phyloP scores from a whole-genome alignment of 2,113 vertebrate species.

The Pleuronectes platessa region DNA sequence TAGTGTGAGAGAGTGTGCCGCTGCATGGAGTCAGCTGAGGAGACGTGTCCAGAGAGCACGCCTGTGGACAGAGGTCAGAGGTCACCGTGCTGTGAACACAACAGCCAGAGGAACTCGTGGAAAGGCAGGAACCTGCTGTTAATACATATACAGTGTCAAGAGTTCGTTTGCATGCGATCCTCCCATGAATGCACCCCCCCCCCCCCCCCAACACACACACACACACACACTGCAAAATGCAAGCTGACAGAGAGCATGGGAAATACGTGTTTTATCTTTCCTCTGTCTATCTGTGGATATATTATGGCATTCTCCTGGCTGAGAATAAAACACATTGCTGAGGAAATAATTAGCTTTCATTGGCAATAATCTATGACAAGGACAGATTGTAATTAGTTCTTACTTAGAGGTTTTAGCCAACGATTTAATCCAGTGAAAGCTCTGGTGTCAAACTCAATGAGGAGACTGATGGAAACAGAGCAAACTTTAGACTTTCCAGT shows the following conservation, averaged over 20 bases:
- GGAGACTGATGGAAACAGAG: background rate
- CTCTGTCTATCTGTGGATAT: background rate
- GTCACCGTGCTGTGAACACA: slow-evolving; percentile 6
- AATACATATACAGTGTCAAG: slow-evolving; percentile 4
- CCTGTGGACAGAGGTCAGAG: slow-evolving; percentile 27
- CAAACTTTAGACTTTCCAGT: background rate
- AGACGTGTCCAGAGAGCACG: slow-evolving; percentile 11
- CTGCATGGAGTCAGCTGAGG: background rate
- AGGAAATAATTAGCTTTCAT: slow-evolving; percentile 1
- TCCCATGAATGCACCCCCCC: background rate
- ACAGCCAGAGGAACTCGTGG: slow-evolving; percentile 13
- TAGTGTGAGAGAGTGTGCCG: slow-evolving; percentile 36
- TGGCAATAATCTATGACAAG: slow-evolving; percentile 3
- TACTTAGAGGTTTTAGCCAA: background rate
- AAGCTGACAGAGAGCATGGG: background rate
- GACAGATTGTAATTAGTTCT: background rate
- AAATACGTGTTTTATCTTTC: background rate
- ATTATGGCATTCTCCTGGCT: slow-evolving; percentile 15
- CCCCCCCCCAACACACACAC: too few species aligned
- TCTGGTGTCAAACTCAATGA: background rate
- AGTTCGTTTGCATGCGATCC: background rate
- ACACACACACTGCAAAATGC: background rate
- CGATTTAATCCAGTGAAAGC: background rate
- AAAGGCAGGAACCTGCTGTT: slow-evolving; percentile 3
- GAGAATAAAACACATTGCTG: slow-evolving; percentile 23